phyloP scores from a whole-genome alignment of 1,140 invertebrate genomes.

The Pseudobourletiella spinata region DNA sequence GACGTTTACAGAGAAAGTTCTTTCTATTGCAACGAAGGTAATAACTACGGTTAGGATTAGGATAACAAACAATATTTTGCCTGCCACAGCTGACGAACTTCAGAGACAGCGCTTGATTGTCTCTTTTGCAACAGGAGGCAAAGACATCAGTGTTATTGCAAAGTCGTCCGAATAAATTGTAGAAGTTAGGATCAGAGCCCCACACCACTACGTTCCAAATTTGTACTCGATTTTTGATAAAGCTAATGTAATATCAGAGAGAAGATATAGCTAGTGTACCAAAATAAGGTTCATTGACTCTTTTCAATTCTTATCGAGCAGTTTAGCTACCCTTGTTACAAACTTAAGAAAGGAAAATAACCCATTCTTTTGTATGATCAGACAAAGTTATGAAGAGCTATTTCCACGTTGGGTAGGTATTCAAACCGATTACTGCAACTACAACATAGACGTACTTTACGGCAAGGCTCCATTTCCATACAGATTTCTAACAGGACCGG shows the following conservation, averaged over 20 bases:
- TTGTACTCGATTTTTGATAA: not conserved
- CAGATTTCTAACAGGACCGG: not conserved
- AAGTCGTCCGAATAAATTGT: not conserved
- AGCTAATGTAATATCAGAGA: not conserved
- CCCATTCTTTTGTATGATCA: not conserved
- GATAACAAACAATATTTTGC: no score
- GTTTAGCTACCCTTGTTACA: not conserved
- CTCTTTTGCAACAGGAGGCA: no score
- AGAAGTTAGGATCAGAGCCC: not conserved
- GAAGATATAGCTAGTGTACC: no score
- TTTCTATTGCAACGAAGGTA: no score
- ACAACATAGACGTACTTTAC: not conserved
- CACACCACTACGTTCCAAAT: not conserved
- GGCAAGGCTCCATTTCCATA: not conserved
- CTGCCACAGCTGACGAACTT: no score
- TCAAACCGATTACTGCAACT: no score
- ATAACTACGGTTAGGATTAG: no score
- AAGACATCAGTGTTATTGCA: not conserved
- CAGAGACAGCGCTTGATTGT: no score
- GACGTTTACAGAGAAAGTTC: no score
- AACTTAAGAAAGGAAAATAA: not conserved
- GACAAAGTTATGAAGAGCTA: not conserved
- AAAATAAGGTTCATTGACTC: not conserved
- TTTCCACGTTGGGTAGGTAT: no score
- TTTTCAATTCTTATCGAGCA: not conserved